These are phyloP conservation scores for Idaea aversata DNA, from an alignment of 2,888 invertebrate species.

Conservation along the genomic window DNA sequence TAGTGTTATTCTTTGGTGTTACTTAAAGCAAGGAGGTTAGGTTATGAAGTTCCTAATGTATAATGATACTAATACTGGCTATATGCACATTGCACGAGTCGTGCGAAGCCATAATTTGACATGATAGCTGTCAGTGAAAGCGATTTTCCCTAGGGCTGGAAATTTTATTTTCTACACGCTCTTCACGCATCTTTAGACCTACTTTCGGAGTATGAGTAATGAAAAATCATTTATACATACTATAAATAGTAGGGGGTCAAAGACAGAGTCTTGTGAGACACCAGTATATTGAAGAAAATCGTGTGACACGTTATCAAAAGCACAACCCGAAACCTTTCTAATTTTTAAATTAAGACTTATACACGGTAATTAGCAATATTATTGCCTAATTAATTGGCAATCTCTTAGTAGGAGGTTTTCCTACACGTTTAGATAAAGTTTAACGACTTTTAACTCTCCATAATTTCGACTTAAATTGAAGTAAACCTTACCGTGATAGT, in stretches of 20 bases:
- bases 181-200: no score
- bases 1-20: no score
- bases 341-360: not conserved
- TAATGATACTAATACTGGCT: no score
- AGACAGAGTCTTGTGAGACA: not conserved
- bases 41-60: no score
- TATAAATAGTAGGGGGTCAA: not conserved
- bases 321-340: not conserved
- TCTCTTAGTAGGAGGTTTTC: not conserved
- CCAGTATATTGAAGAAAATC: not conserved
- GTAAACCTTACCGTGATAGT: conserved; percentile 80
- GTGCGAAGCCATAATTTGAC: no score
- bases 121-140: no score
- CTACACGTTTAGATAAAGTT: not conserved
- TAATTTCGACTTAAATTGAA: not conserved
- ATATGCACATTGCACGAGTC: no score
- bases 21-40: no score
- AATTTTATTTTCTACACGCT: no score
- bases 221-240: not conserved
- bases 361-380: not conserved
- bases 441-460: not conserved
- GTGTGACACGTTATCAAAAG: not conserved
- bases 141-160: no score
- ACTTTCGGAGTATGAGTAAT: no score
- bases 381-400: not conserved